Conservation (phyloP, 2,888 invertebrate genomes). For the Sminthurides aquaticus region DNA sequence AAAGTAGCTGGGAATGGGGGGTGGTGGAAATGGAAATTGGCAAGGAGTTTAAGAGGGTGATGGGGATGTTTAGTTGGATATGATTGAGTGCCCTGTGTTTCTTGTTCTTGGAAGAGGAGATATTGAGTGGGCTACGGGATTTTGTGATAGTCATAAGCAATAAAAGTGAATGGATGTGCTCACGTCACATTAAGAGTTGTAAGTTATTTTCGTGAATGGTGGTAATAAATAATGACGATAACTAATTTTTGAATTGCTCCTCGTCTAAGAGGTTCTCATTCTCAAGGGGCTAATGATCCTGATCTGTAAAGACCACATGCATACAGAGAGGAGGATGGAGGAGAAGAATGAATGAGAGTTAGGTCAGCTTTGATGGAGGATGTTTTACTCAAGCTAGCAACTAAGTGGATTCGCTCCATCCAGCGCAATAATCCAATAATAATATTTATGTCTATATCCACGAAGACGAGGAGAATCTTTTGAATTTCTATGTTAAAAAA, state of each 20-base stretch:
- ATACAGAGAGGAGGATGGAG: background rate
- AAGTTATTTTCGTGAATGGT: constrained; percentile 7
- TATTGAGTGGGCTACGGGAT: background rate
- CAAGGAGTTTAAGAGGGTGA: background rate
- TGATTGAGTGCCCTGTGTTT: background rate
- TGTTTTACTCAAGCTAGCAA: no score
- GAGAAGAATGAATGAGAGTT: background rate
- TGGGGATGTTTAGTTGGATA: background rate
- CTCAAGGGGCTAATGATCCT: constrained; percentile 2
- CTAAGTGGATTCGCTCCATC: no score
- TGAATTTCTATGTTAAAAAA: no score
- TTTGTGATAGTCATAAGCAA: background rate
- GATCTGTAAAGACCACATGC: background rate
- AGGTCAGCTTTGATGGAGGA: no score
- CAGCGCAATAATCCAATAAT: no score
- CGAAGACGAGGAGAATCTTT: no score
- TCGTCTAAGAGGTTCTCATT: background rate
- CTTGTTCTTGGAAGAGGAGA: background rate
- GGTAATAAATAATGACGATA: constrained; percentile 8
- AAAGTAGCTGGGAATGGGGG: background rate
- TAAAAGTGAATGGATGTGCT: constrained; percentile 3
- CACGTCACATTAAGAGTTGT: constrained; percentile 1
- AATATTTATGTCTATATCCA: no score
- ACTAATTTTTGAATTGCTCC: constrained; percentile 8
- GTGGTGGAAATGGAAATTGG: background rate